Percentiles rank a stretch among this genome's conserved stretches.
These are phyloP conservation scores for Leistus spinibarbis DNA, from an alignment of 2,888 invertebrate species.

Conservation along the genomic window DNA sequence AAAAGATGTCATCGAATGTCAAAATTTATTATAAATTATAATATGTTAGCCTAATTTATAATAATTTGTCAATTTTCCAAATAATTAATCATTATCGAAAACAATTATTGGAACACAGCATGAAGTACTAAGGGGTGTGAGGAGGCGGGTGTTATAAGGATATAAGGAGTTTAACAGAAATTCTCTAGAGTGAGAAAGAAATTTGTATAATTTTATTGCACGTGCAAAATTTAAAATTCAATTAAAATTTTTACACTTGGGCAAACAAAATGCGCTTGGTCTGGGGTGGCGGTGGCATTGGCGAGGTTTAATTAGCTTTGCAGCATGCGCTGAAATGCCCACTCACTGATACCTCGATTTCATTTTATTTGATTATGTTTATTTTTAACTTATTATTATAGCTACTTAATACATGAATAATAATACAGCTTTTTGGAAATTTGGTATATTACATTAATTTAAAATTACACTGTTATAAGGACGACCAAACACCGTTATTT, in stretches of 20 bases:
- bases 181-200: not conserved
- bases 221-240: constrained; percentile 29
- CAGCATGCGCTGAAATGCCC: constrained; percentile 1
- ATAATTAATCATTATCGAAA: no score
- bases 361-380: no score
- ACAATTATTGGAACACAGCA: no score
- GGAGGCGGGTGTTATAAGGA: no score
- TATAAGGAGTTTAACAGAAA: not conserved
- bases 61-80: no score
- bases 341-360: constrained; percentile 15
- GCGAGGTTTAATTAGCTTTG: constrained; percentile 22
- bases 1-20: no score
- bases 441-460: not conserved
- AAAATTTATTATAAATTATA: no score
- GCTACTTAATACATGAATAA: not conserved
- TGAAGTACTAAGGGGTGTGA: no score
- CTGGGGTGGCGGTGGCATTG: not conserved
- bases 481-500: no score
- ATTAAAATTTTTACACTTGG: constrained; percentile 29
- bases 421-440: not conserved
- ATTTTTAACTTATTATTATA: constrained; percentile 15
- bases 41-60: no score
- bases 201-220: not conserved
- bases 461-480: no score
- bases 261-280: constrained; percentile 10